phyloP scores from a whole-genome alignment of 53 echinoderm and acorn worm species.

The Astropecten irregularis region DNA sequence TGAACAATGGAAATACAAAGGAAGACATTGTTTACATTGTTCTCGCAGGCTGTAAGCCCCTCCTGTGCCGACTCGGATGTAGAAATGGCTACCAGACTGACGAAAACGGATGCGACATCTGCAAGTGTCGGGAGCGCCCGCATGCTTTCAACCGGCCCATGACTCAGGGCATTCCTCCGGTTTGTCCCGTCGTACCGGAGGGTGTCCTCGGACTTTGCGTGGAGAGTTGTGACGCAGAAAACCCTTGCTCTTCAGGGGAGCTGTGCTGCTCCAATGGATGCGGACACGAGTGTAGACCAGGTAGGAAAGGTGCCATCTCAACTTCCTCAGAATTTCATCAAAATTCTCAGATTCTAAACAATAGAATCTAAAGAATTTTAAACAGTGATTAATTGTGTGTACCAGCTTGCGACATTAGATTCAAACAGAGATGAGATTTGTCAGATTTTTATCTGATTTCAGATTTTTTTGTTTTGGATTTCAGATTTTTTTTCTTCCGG shows the following conservation, averaged over 20 bases:
- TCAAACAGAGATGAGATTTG: too few species aligned
- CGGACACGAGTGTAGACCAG: conserved; percentile 53
- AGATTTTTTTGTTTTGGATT: too few species aligned
- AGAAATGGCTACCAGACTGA: conserved; percentile 59
- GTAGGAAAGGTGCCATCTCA: too few species aligned
- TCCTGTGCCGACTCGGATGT: conserved; percentile 48
- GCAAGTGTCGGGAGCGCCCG: conserved; percentile 36
- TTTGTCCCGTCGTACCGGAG: conserved; percentile 56
- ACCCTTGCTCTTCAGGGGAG: conserved; percentile 34
- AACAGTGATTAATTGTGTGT: too few species aligned
- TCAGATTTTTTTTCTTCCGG: too few species aligned
- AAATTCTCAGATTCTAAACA: too few species aligned
- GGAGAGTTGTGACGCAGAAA: conserved; percentile 51
- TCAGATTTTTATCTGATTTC: too few species aligned
- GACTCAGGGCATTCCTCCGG: neutral
- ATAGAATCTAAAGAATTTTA: too few species aligned
- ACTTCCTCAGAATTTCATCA: too few species aligned
- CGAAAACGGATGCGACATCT: conserved; percentile 63
- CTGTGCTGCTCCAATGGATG: conserved; percentile 79
- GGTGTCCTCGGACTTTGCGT: conserved; percentile 55
- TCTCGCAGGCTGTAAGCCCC: conserved; percentile 8
- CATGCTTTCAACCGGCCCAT: neutral
- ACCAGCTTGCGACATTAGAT: too few species aligned
- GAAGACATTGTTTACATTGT: too few species aligned
- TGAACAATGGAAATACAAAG: too few species aligned